phyloP scores from a whole-genome alignment of 2,797 vertebrate genomes.

The Danio albolineatus region DNA sequence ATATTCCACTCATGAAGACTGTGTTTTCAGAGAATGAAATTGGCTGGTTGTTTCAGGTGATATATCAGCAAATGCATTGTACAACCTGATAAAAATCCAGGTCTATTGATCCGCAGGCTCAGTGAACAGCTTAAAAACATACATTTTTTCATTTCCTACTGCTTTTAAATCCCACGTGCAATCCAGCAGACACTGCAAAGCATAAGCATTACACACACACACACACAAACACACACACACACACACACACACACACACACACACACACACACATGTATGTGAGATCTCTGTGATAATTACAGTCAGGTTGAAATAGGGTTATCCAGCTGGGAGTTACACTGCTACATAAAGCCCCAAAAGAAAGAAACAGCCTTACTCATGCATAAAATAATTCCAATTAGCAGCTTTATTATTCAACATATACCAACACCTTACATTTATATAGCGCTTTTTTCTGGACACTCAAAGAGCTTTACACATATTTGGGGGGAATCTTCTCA shows the following conservation, averaged over 20 bases:
- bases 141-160: slow-evolving; percentile 30
- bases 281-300: not conserved
- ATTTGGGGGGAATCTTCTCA: too few relatives aligned
- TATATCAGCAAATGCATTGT: slow-evolving; percentile 45
- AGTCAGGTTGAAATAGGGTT: slow-evolving; percentile 21
- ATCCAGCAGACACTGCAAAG: slow-evolving; percentile 8
- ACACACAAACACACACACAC: slow-evolving; percentile 10
- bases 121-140: slow-evolving; percentile 43
- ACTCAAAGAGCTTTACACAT: too few relatives aligned
- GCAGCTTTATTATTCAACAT: too few relatives aligned
- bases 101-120: slow-evolving; percentile 49
- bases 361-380: too few relatives aligned
- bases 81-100: slow-evolving; percentile 53
- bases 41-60: slow-evolving; percentile 27
- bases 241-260: slow-evolving; percentile 1
- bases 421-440: too few relatives aligned
- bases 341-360: not conserved
- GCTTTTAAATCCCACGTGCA: slow-evolving; percentile 5
- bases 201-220: too few relatives aligned
- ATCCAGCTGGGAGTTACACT: slow-evolving; percentile 21
- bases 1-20: slow-evolving; percentile 39
- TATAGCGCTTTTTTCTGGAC: too few relatives aligned
- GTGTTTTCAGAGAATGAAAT: slow-evolving; percentile 46
- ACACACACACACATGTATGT: slow-evolving; percentile 8
- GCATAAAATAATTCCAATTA: too few relatives aligned